Evolutionary conservation across 2,888 invertebrate genomes (phyloP).

Genomic region (Macrophya annulata): DNA sequence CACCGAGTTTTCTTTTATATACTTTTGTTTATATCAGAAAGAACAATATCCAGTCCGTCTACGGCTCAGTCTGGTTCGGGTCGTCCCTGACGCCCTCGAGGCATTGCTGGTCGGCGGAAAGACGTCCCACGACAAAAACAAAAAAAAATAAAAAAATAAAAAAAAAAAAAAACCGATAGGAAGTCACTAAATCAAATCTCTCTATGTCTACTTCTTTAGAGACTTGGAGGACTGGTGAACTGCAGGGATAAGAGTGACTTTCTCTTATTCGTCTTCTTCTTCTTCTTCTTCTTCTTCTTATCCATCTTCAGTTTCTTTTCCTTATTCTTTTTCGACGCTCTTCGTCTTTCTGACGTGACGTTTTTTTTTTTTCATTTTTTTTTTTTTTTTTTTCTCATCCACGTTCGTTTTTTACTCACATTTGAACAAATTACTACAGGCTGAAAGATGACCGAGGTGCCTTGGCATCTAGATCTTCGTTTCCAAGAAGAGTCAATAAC

Average conservation of each 20-base stretch:
- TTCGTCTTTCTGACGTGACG: not conserved
- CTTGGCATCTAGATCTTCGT: constrained; percentile 11
- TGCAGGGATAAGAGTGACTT: constrained; percentile 16
- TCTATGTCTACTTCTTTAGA: constrained; percentile 44
- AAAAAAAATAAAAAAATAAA: constrained; percentile 1
- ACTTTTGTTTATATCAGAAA: constrained; percentile 52
- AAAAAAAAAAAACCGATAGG: constrained; percentile 40
- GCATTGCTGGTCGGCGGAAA: constrained; percentile 39
- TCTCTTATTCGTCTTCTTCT: constrained; percentile 15
- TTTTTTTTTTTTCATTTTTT: constrained; percentile 10
- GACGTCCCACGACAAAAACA: constrained; percentile 8
- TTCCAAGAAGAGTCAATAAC: constrained; percentile 33
- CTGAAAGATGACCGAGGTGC: constrained; percentile 60
- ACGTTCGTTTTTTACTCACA: constrained; percentile 39
- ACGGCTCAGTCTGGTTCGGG: constrained; percentile 14
- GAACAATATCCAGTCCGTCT: constrained; percentile 49
- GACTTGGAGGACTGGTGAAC: constrained; percentile 40
- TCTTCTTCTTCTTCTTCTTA: not conserved
- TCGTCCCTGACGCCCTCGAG: constrained; percentile 15
- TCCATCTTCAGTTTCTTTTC: not conserved
- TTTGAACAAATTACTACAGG: constrained; percentile 54
- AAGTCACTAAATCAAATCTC: constrained; percentile 57
- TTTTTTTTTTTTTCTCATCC: not conserved
- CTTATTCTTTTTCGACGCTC: not conserved
- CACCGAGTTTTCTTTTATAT: constrained; percentile 41